Evolutionary conservation across 1,140 invertebrate genomes (phyloP), one percentile per base, ranked within the genome.

Genomic region (Triops longicaudatus): DNA sequence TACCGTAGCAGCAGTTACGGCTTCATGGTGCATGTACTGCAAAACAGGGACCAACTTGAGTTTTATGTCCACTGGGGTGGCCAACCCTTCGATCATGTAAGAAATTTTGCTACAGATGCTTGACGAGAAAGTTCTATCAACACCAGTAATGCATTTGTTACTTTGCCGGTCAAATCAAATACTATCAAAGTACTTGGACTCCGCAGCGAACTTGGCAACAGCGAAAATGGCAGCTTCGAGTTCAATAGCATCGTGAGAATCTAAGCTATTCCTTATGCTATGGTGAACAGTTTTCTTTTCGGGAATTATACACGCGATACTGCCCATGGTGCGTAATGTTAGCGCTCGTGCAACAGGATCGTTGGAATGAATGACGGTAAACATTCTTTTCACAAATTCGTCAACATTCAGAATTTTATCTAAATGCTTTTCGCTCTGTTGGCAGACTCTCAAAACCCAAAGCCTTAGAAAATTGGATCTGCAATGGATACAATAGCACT

Each of bases 401-500:
- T 98, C 96, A 10, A 98, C 92, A 84, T 96, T 98, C 9, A 97
- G 86, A 79, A 98, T 97, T 86, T 98, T 99, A 82, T 98, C 95
- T 44, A 98, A 85, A 86, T 98, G 96, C 82, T 96, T 96, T 82
- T 97, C 93, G 83, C 94, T 97, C 82, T 98, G 94, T 81, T 98
- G 94, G 79, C 94, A 95, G 0, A 98, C 96, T 78, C 94, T 86
- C 10, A 98, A 83, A n/a, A 98, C 93, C 89, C 96, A 97, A 12
- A 98, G 87, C 43, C 96, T 87, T 31, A 98, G 85, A 84, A 98
- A 97, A 84, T 98, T 98, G 71, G 89, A 93, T 2, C 90, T 90
- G 80, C n/a, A n/a, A n/a, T n/a, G n/a, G n/a, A n/a, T n/a, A n/a
- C n/a, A n/a, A n/a, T n/a, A n/a, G n/a, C n/a, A n/a, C n/a, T n/a